Base-by-base conservation (phyloP, 2,113 vertebrate species). In the Dendrocopos noguchii region DNA sequence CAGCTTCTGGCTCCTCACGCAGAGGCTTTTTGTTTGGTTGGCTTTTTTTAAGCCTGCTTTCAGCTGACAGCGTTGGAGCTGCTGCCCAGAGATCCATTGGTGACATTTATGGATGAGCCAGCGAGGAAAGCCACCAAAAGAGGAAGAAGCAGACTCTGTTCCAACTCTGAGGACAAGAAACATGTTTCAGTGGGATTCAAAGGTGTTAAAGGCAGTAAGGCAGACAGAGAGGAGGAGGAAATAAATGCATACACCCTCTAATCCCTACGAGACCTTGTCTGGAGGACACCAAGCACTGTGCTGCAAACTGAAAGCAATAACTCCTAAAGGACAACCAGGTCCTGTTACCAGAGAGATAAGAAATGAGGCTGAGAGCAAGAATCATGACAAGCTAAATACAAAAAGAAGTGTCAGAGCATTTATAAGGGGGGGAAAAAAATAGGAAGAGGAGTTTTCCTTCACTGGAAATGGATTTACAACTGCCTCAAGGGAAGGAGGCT, bases 161-260 rank as follows among this genome's bases (percentile, higher is more conserved):
- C 80, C 85, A 77, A 87, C 81, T 74, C 86, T 84, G 15, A 33
- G 90, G 44, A 79, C 71, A 29, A 33, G 46, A 65, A 88, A 72
- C 60, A 34, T 3, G 66, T 90, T 95, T 93, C 75, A 71, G 67
- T 42, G 60, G 67, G 83, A 91, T 91, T 95, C 90, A 80, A 22
- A 95, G 78, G 80, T 80, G 67, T 80, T 94, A 47, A 53, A 91
- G 75, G 10, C 84, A 83, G 75, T 82, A 95, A 95, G 52, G 39
- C 76, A 81, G 77, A 72, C 68, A 87, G 71, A 92, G 80, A 84
- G 59, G 27, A 57, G 55, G 71, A 87, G 1, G 0, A 73, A 92
- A 95, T 77, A 91, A 94, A 87, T 73, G 85, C 31, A 82, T 34
- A 44, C 19, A 67, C 33, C 76, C 72, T 80, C 47, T 93, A 85